phyloP scores from a whole-genome alignment of 2,888 invertebrate species.

The Encarsia formosa region DNA sequence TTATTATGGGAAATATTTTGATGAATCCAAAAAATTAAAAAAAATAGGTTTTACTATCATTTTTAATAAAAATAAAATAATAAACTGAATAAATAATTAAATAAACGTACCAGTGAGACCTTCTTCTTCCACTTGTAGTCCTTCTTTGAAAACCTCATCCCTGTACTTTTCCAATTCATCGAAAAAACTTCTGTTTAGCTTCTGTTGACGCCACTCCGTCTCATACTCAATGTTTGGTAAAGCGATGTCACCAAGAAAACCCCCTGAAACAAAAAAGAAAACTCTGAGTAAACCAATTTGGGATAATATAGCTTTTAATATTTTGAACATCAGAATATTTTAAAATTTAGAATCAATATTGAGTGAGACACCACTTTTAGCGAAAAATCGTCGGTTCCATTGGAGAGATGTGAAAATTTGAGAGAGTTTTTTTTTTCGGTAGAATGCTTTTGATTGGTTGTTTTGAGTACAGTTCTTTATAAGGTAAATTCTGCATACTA shows the following conservation, averaged over 20 bases:
- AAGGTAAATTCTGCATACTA: too few relatives aligned
- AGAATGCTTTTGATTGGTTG: too few relatives aligned
- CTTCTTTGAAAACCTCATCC: constrained; percentile 76
- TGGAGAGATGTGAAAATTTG: too few relatives aligned
- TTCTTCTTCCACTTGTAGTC: constrained; percentile 80
- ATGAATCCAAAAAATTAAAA: too few relatives aligned
- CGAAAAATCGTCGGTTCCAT: too few relatives aligned
- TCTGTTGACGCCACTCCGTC: constrained; percentile 54
- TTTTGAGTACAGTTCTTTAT: too few relatives aligned
- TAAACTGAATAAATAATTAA: not conserved
- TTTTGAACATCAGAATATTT: too few relatives aligned
- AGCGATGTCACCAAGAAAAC: constrained; percentile 81
- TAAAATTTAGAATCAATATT: too few relatives aligned
- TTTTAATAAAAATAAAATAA: constrained; percentile 1
- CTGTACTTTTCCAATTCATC: constrained; percentile 78
- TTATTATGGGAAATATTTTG: too few relatives aligned
- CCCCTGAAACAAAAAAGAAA: constrained; percentile 56
- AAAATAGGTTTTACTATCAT: not conserved
- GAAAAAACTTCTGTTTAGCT: constrained; percentile 65
- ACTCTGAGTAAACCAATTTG: not conserved
- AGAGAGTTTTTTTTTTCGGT: too few relatives aligned
- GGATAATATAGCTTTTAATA: too few relatives aligned
- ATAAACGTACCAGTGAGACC: constrained; percentile 63
- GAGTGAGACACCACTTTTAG: too few relatives aligned
- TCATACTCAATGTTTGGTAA: constrained; percentile 61